Base-by-base conservation (phyloP, 1,140 invertebrate species). In the Frieseomelitta varia region DNA sequence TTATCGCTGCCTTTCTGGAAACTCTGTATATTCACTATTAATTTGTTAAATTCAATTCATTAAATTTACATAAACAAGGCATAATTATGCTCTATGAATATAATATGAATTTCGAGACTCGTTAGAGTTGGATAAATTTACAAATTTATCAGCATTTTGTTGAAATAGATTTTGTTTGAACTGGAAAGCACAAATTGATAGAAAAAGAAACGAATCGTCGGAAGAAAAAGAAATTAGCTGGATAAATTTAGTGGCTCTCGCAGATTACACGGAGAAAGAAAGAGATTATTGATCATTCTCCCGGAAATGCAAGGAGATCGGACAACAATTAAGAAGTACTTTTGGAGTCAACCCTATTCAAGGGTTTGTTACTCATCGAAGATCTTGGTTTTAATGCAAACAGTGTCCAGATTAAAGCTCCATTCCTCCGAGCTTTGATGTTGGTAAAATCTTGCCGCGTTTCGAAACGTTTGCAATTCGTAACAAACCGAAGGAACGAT, bases 311-410 rank as follows among this genome's bases (percentile, higher is more conserved):
- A 6, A 56, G n/a, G 17, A 34, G 21, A 34, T 83, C 19, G 8
- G 6, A 67, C 56, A 79, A 71, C 56, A 61, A 79, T 79, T 84
- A 79, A 79, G 47, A 73, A 56, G 30, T 56, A 63, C 56, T 84
- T 84, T 65, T 11, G 30, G 19, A 30, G 27, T 55, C 53, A 55
- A 47, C 82, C 56, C 24, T n/a, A 4, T 84, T 79, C 14, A 71
- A 55, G 8, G 21, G 14, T 24, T 27, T 27, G n/a, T 47, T 19
- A 68, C 63, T 68, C 30, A n/a, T 27, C 61, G 30, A 65, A 55
- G 72, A 56, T 55, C 53, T 24, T 68, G 53, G 80, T 76, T 82
- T 82, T 58, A 58, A 34, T 68, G 24, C 69, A 65, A 72, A n/a
- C 53, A 24, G 47, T 47, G 24, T 47, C 39, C 12, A 61, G n/a